A percentile compares a stretch with the other conserved stretches of the same genome.
Conservation (phyloP, 1,140 invertebrate species). For the Hypothenemus hampei region DNA sequence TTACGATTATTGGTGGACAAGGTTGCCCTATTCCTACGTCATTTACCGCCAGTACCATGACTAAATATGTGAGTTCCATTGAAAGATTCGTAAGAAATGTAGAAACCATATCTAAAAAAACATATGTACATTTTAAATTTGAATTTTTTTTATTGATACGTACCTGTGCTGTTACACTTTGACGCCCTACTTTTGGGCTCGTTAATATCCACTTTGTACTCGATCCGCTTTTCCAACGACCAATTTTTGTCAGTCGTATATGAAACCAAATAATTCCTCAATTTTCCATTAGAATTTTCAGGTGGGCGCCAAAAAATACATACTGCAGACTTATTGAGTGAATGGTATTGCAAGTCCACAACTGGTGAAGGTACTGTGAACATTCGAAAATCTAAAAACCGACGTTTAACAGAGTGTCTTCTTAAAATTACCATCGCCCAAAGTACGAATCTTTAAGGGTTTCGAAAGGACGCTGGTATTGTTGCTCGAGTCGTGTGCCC, state of each 20-base stretch:
- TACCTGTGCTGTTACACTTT: too few relatives aligned
- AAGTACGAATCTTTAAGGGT: slow-evolving; percentile 30
- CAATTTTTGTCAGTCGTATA: slow-evolving; percentile 35
- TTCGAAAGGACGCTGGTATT: slow-evolving; percentile 29
- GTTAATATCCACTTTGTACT: slow-evolving; percentile 27
- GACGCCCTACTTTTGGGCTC: too few relatives aligned
- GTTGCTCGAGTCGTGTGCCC: slow-evolving; percentile 37
- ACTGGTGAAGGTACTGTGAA: slow-evolving; percentile 39
- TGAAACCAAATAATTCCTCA: slow-evolving; percentile 33
- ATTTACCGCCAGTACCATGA: slow-evolving; percentile 52
- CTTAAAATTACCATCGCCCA: slow-evolving; percentile 32
- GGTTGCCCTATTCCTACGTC: slow-evolving; percentile 51
- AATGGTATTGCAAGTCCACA: slow-evolving; percentile 32
- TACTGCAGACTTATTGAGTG: slow-evolving; percentile 33
- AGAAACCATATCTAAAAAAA: slow-evolving; percentile 25
- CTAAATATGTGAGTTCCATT: slow-evolving; percentile 50
- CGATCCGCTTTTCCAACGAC: slow-evolving; percentile 33
- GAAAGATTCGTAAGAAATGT: slow-evolving; percentile 46
- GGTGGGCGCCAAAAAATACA: slow-evolving; percentile 37
- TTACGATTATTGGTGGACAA: slow-evolving; percentile 45
- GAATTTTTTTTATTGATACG: not conserved
- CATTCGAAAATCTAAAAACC: not conserved
- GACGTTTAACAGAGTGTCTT: not conserved
- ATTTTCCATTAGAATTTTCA: slow-evolving; percentile 28
- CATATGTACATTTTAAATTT: not conserved